These are phyloP conservation scores for Carollia perspicillata DNA, from an alignment of 2,113 vertebrate genomes.

Conservation along the genomic window DNA sequence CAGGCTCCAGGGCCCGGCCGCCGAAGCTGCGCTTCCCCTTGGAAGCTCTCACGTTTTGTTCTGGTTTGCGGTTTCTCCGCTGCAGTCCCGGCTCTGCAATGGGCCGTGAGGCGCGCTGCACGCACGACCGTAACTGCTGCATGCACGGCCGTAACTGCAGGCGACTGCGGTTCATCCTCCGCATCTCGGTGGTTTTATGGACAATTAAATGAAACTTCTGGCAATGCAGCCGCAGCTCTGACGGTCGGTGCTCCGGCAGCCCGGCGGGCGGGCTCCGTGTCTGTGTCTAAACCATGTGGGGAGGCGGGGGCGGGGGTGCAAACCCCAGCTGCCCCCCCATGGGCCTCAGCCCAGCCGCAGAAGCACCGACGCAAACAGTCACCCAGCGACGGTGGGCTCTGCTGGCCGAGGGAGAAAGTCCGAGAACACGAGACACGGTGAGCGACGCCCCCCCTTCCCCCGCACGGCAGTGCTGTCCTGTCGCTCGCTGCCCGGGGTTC, in stretches of 20 bases:
- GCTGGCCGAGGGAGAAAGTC: conserved; percentile 34
- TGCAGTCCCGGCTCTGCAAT: conserved; percentile 63
- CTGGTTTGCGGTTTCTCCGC: conserved; percentile 57
- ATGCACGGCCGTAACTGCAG: conserved; percentile 63
- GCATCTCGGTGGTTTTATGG: conserved; percentile 66
- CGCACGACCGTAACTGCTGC: conserved; percentile 65
- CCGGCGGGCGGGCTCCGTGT: neutral
- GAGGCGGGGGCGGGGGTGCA: too few relatives aligned
- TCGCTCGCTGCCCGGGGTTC: neutral
- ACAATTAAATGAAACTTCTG: conserved; percentile 67
- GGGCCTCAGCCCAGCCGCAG: neutral
- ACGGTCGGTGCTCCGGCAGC: neutral
- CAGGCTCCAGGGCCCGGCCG: conserved; percentile 27
- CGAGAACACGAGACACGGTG: neutral
- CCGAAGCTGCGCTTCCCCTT: conserved; percentile 66
- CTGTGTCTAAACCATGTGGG: neutral
- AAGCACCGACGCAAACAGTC: conserved; percentile 26
- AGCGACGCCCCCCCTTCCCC: neutral
- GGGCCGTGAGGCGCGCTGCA: conserved; percentile 63
- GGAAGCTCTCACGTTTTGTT: conserved; percentile 55
- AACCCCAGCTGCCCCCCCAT: too few relatives aligned
- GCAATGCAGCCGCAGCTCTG: conserved; percentile 34
- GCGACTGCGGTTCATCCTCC: conserved; percentile 71
- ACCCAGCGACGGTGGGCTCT: neutral
- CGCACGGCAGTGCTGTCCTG: too few relatives aligned